A percentile compares a stretch with the other conserved stretches of the same genome.
Evolutionary conservation across 2,113 vertebrate genomes (phyloP).

Genomic region (Colaptes auratus): DNA sequence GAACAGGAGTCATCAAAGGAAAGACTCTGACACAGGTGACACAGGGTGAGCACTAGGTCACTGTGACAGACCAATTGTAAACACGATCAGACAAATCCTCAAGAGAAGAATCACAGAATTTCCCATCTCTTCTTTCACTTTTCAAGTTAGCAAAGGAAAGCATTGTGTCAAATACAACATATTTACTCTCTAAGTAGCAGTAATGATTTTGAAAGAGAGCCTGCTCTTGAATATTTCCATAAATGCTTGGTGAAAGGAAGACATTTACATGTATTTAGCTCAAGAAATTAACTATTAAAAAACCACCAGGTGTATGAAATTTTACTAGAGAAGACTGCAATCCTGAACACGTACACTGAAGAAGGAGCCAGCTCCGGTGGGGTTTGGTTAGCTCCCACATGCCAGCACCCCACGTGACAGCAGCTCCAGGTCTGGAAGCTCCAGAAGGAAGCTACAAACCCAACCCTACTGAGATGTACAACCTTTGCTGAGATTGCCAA

Average conservation of each 20-base stretch:
- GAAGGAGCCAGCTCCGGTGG: background rate
- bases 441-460: background rate
- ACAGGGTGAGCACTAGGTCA: background rate
- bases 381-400: background rate
- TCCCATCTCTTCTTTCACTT: background rate
- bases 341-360: fast-evolving
- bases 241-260: background rate
- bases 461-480: background rate
- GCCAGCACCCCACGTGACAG: background rate
- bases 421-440: background rate
- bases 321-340: background rate
- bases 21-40: background rate
- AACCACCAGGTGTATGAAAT: background rate
- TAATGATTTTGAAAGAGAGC: background rate
- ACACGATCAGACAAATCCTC: background rate
- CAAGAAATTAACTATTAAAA: background rate
- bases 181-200: background rate
- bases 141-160: background rate
- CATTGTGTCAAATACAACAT: fast-evolving
- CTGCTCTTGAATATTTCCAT: background rate
- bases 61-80: background rate
- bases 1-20: background rate
- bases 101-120: background rate
- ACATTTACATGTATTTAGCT: background rate
- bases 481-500: background rate